A percentile compares a stretch with the other conserved stretches of the same genome.
Evolutionary conservation across 2,113 vertebrate genomes (phyloP).

Genomic region (Hydropotes inermis): DNA sequence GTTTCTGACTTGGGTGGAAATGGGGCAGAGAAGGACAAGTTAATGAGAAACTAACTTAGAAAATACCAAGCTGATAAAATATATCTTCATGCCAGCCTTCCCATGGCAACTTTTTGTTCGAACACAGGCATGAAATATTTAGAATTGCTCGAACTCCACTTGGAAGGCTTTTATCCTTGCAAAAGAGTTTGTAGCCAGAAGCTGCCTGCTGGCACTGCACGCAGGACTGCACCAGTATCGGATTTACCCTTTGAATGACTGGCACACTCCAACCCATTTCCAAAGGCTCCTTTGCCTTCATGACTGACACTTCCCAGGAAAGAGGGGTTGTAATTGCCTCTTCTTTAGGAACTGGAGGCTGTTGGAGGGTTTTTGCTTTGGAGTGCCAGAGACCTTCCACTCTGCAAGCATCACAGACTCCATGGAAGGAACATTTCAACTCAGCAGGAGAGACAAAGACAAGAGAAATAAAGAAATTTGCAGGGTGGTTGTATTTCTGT

Average conservation of each 20-base stretch:
- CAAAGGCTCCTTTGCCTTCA: conserved; percentile 49
- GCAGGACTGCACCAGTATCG: not conserved
- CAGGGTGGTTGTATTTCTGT: not conserved
- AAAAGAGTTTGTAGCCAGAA: conserved; percentile 71
- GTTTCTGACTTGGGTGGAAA: not conserved
- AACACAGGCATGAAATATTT: conserved; percentile 70
- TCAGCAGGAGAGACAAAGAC: not conserved
- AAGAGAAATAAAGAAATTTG: not conserved
- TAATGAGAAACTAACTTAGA: conserved; percentile 40
- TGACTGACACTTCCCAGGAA: conserved; percentile 60
- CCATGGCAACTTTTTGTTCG: conserved; percentile 53
- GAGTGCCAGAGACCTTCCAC: not conserved
- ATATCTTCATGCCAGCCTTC: conserved; percentile 21
- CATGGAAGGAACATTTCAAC: not conserved
- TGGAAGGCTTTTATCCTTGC: conserved; percentile 72
- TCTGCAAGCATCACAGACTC: not conserved
- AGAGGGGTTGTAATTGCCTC: conserved; percentile 49
- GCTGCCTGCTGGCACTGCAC: conserved; percentile 67
- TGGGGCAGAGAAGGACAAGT: conserved; percentile 12
- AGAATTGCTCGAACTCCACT: conserved; percentile 62
- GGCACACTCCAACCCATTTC: conserved; percentile 36
- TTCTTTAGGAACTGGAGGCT: conserved; percentile 8
- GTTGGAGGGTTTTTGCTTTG: conserved; percentile 41
- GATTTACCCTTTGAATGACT: conserved; percentile 58
- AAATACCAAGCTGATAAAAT: conserved; percentile 34